Conservation (phyloP, 37 sponge, comb jelly and placozoan species). For the Axinella damicornis region DNA sequence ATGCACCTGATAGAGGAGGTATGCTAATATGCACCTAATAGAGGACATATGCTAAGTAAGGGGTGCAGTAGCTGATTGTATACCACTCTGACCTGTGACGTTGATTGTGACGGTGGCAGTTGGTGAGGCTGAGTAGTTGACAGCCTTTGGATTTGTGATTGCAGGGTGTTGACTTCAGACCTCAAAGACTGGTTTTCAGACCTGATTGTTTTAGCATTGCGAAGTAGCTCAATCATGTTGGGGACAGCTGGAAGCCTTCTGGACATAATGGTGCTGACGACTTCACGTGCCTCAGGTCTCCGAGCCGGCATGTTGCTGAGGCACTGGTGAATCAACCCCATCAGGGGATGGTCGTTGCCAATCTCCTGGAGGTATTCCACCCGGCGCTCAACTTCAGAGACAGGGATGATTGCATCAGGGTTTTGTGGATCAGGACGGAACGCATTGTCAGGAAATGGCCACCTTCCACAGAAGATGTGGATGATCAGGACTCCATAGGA, state of each 20-base stretch:
- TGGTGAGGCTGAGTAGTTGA: too few species aligned
- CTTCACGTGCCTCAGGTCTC: not conserved
- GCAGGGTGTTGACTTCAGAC: too few species aligned
- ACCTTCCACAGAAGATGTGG: slow-evolving; percentile 30
- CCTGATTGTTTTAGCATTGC: too few species aligned
- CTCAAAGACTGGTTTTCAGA: too few species aligned
- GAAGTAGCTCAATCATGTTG: slow-evolving; percentile 9
- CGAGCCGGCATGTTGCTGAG: not conserved
- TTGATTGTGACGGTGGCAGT: too few species aligned
- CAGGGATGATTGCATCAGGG: not conserved
- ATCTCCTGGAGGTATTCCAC: slow-evolving; percentile 4
- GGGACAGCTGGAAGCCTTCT: not conserved
- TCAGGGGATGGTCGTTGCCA: slow-evolving; percentile 10
- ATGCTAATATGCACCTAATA: too few species aligned
- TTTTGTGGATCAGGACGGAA: not conserved
- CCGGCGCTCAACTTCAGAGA: slow-evolving; percentile 12
- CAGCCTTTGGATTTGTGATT: too few species aligned
- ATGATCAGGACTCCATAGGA: slow-evolving; percentile 48
- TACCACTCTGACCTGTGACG: too few species aligned
- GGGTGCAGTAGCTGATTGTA: too few species aligned
- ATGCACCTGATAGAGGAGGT: too few species aligned
- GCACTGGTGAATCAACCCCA: slow-evolving; percentile 8
- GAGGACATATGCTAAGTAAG: too few species aligned
- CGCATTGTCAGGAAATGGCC: not conserved
- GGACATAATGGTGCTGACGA: not conserved